Base-by-base conservation (phyloP, 1,140 invertebrate genomes). In the Apis laboriosa region DNA sequence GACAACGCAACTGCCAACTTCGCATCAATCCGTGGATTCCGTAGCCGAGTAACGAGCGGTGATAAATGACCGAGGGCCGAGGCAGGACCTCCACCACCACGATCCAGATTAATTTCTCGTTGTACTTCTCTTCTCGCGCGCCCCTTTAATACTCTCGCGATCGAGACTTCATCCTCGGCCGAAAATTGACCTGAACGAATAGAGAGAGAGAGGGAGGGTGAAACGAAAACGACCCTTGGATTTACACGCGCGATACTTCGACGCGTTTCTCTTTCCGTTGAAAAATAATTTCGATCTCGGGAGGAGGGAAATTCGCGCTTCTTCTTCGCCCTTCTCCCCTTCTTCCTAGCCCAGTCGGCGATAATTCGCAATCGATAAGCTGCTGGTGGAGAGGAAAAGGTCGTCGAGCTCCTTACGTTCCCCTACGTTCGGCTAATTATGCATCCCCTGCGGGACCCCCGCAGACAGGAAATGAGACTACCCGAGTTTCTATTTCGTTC, bases 391-490 rank as follows among this genome's bases (percentile, higher is more conserved):
- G 17, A 75, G 60, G 60, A 56, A 60, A 86, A 84, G 86, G n/a
- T n/a, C n/a, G n/a, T n/a, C n/a, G 74, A 68, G 34, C 74, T 77
- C 74, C 80, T 74, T 70, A 60, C 3, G 55, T 43, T 53, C 15
- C 67, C 24, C 55, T 43, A 28, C 15, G 63, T 19, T 1, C 11
- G 86, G 92, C 92, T 94, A 93, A 94, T 94, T 94, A 94, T 91
- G 92, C 90, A 93, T 93, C 91, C 92, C 92, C 90, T 92, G 91
- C 89, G 90, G 92, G 92, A 93, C 91, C 93, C 93, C 93, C 92
- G 91, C 90, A 90, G 92, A 93, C 93, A 94, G 93, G 93, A 94
- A 94, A 94, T 94, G 93, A 93, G 92, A 93, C 91, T 93, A 92
- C 89, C 91, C 85, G 89, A 93, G 90, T 92, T 92, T 86, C 86